Conservation (phyloP, 37 sponge, comb jelly and placozoan species). For the Cladorhizidae sp. region DNA sequence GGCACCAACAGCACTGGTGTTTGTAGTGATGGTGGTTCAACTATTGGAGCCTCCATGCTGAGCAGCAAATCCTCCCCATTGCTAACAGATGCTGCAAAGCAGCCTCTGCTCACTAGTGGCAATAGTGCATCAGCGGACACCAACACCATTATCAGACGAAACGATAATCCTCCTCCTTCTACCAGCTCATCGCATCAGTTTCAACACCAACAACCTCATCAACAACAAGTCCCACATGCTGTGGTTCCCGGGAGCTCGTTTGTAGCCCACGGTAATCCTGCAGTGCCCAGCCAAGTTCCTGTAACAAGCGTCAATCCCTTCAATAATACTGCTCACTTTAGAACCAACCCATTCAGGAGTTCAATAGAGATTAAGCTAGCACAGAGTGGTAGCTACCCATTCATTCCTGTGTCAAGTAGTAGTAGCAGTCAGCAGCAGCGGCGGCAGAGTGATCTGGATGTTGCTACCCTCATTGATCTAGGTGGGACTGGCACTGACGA, state of each 20-base stretch:
- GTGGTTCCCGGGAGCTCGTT: too few relatives aligned
- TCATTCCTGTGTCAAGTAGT: background rate
- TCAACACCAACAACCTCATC: too few relatives aligned
- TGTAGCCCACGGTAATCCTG: too few relatives aligned
- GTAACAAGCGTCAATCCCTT: too few relatives aligned
- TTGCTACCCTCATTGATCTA: background rate
- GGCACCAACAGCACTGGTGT: background rate
- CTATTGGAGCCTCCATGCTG: background rate
- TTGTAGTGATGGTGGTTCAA: background rate
- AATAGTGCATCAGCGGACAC: too few relatives aligned
- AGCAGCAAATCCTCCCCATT: background rate
- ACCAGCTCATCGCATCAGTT: too few relatives aligned
- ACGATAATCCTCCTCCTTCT: too few relatives aligned
- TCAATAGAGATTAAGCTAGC: background rate
- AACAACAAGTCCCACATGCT: too few relatives aligned
- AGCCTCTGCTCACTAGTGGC: too few relatives aligned
- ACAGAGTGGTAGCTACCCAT: too few relatives aligned
- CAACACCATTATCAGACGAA: too few relatives aligned
- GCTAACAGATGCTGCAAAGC: background rate
- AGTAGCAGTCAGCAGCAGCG: background rate
- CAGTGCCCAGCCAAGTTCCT: too few relatives aligned
- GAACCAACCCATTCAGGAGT: background rate
- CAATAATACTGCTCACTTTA: background rate
- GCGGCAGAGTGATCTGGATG: background rate
- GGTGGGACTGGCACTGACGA: background rate